Conservation (phyloP, 2,113 vertebrate species). For the Bubo scandiacus region DNA sequence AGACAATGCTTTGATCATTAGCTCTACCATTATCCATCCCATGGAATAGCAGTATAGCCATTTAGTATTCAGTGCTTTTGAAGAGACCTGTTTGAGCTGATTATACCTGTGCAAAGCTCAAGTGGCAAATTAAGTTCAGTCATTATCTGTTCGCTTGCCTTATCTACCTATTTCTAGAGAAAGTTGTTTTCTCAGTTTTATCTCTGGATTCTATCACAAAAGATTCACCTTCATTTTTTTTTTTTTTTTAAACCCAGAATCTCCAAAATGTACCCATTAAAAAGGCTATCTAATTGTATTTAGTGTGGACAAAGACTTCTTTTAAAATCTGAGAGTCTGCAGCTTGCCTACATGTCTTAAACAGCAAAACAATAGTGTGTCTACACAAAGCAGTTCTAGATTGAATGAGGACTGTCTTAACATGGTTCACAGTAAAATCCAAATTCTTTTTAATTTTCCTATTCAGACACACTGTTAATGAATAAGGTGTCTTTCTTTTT, state of each 20-base stretch:
- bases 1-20: not conserved
- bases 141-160: not conserved
- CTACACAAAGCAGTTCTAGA: not conserved
- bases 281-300: not conserved
- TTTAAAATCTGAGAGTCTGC: not conserved
- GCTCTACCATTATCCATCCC: not conserved
- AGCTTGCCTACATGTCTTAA: not conserved
- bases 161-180: not conserved
- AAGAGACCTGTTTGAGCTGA: not conserved
- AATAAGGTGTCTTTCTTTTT: not conserved
- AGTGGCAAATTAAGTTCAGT: not conserved
- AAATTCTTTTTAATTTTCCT: not conserved
- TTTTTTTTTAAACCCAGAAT: not conserved
- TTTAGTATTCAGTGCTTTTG: not conserved
- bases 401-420: not conserved
- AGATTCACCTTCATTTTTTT: not conserved
- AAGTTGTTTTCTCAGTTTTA: not conserved
- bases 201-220: not conserved
- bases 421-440: not conserved
- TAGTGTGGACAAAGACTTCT: not conserved
- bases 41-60: not conserved
- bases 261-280: not conserved
- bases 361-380: not conserved
- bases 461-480: not conserved
- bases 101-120: not conserved